A percentile compares a stretch with the other conserved stretches of the same genome.
Evolutionary conservation across 2,113 vertebrate genomes (phyloP).

Genomic region (Colaptes auratus): DNA sequence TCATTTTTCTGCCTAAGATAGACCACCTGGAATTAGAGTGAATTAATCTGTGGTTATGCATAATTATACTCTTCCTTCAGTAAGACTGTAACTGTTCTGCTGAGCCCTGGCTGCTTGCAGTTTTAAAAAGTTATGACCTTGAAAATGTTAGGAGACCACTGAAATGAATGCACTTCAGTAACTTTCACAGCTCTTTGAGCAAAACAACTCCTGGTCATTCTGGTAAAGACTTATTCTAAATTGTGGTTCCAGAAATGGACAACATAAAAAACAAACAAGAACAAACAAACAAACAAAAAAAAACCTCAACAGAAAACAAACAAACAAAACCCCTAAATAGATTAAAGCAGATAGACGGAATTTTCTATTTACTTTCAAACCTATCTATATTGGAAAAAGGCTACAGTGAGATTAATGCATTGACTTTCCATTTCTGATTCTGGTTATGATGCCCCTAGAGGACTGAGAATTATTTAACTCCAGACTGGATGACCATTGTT

Average conservation of each 20-base stretch:
- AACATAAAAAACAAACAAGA: neutral
- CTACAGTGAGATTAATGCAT: slow-evolving; percentile 51
- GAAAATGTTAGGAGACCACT: slow-evolving; percentile 36
- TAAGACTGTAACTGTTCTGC: neutral
- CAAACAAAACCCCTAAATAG: slow-evolving; percentile 7
- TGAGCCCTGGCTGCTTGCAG: neutral
- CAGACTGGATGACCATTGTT: slow-evolving; percentile 29
- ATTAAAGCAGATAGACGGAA: slow-evolving; percentile 39
- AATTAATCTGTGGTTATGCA: neutral
- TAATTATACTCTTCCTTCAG: neutral
- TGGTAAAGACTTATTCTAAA: slow-evolving; percentile 55
- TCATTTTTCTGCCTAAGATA: neutral
- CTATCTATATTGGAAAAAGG: slow-evolving; percentile 50
- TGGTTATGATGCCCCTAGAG: slow-evolving; percentile 30
- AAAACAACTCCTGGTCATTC: slow-evolving; percentile 60
- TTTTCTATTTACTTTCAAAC: slow-evolving; percentile 68
- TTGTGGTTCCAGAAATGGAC: slow-evolving; percentile 47
- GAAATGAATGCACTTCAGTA: slow-evolving; percentile 60
- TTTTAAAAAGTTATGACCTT: slow-evolving; percentile 55
- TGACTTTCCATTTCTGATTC: slow-evolving; percentile 62
- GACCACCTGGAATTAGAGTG: neutral
- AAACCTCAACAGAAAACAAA: neutral
- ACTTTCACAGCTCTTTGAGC: slow-evolving; percentile 60
- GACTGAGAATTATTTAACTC: slow-evolving; percentile 66
- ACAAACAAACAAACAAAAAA: neutral